Conservation (phyloP, 2,888 invertebrate species). For the Latrodectus elegans region DNA sequence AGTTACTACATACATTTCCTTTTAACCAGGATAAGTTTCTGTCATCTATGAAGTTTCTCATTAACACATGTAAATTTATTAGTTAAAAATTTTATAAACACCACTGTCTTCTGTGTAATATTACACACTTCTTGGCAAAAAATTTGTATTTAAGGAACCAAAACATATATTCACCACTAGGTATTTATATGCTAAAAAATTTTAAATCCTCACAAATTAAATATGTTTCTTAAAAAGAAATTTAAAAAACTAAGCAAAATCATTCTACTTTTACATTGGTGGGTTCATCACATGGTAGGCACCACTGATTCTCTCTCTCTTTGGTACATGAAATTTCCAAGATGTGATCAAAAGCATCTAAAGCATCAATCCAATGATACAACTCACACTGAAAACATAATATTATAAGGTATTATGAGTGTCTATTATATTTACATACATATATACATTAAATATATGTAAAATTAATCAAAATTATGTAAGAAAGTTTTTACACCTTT, state of each 20-base stretch:
- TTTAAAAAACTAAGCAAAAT: no score
- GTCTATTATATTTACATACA: no score
- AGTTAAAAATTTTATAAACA: no score
- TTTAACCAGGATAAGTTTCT: no score
- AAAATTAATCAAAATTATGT: neutral
- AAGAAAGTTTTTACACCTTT: slow-evolving; percentile 77
- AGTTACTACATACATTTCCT: no score
- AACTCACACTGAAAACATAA: slow-evolving; percentile 81
- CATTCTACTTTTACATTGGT: slow-evolving; percentile 79
- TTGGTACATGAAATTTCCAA: slow-evolving; percentile 83
- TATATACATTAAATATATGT: neutral
- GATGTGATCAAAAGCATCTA: slow-evolving; percentile 79
- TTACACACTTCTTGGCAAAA: neutral
- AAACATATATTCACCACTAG: neutral
- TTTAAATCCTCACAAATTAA: neutral
- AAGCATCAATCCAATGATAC: slow-evolving; percentile 87
- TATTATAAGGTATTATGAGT: no score
- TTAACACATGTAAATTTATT: no score
- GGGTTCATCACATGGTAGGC: slow-evolving; percentile 83
- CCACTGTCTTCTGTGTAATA: neutral
- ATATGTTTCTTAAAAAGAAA: neutral
- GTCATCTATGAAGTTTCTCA: no score
- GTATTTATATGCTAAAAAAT: neutral
- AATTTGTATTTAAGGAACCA: neutral
- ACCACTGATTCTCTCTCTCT: slow-evolving; percentile 81